Evolutionary conservation across 2,888 invertebrate species (phyloP), one percentile per base, ranked within the genome.

Genomic region (Eilema griseolum): DNA sequence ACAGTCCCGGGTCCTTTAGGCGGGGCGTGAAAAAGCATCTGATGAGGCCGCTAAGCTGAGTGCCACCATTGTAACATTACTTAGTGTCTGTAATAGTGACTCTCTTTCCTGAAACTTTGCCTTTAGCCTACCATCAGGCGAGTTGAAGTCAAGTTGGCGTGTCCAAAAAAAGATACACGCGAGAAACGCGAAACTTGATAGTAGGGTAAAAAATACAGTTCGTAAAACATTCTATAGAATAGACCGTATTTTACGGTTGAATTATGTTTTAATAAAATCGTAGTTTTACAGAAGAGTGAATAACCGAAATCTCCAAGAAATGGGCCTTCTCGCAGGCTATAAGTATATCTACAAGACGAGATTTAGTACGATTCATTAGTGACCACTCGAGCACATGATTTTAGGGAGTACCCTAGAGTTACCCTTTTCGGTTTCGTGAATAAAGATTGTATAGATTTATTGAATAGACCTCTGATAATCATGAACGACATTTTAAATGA

Each of bases 261-360:
- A 61, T 67, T 28, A 61, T 67, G 46, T 61, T 67, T 46, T 60
- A 41, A 61, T 67, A 28, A 67, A 61, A 67, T 24, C 23, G 28
- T 46, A 57, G 24, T 61, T 67, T 60, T 26, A 52, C 67, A 33
- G 41, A 16, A 41, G 31, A 62, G 24, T 10, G n/a, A n/a, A 52
- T 61, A 24, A 31, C 12, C 31, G n/a, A 61, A 31, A 24, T 12
- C 41, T 26, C 26, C 33, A 14, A 61, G 56, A 52, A 67, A 56
- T 33, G 24, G 28, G 16, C 52, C 52, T 23, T 33, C 31, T 28
- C 31, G n/a, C 1, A 24, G 61, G 8, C n/a, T 31, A 46, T 20
- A 61, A 61, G 52, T 61, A 7, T 61, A 14, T 62, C 23, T 23
- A 8, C 20, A 31, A 26, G 11, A 28, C 7, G 31, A 0, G 37